A percentile compares a stretch with the other conserved stretches of the same genome.
Conservation (phyloP, 2,113 vertebrate species). For the Podarcis raffonei region DNA sequence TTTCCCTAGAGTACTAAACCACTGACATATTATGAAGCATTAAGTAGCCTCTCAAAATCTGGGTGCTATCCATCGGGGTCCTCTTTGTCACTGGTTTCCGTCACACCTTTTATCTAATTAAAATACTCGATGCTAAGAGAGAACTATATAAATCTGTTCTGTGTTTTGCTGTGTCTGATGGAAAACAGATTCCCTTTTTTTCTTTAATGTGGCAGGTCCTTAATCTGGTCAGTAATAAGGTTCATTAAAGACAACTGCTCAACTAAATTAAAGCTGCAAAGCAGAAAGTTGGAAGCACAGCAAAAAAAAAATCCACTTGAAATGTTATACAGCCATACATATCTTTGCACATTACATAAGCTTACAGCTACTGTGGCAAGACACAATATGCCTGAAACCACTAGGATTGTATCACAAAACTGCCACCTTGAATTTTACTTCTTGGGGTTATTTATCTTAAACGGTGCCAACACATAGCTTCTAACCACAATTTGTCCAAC, state of each 20-base stretch:
- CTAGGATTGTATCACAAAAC: conserved; percentile 24
- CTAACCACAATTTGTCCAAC: neutral
- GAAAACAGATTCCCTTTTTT: conserved; percentile 77
- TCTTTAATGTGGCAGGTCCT: conserved; percentile 77
- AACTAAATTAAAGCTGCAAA: conserved; percentile 60
- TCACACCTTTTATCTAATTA: conserved; percentile 79
- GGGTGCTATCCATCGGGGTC: conserved; percentile 75
- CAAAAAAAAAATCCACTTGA: conserved; percentile 39
- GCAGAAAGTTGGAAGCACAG: conserved; percentile 54
- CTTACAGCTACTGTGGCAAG: conserved; percentile 18
- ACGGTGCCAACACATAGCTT: neutral
- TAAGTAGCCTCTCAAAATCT: conserved; percentile 66
- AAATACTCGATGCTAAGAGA: conserved; percentile 76
- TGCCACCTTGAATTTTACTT: conserved; percentile 20
- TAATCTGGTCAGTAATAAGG: conserved; percentile 75
- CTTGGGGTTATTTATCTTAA: neutral
- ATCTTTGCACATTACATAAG: conserved; percentile 37
- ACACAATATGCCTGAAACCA: conserved; percentile 24
- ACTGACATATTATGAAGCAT: conserved; percentile 70
- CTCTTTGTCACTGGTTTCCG: conserved; percentile 77
- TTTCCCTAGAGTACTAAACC: no score
- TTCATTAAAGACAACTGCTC: conserved; percentile 75
- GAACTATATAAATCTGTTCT: conserved; percentile 75
- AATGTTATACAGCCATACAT: conserved; percentile 17
- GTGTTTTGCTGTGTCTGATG: conserved; percentile 74